phyloP scores from a whole-genome alignment of 1,140 invertebrate species.

The Hydropsyche tenuis region DNA sequence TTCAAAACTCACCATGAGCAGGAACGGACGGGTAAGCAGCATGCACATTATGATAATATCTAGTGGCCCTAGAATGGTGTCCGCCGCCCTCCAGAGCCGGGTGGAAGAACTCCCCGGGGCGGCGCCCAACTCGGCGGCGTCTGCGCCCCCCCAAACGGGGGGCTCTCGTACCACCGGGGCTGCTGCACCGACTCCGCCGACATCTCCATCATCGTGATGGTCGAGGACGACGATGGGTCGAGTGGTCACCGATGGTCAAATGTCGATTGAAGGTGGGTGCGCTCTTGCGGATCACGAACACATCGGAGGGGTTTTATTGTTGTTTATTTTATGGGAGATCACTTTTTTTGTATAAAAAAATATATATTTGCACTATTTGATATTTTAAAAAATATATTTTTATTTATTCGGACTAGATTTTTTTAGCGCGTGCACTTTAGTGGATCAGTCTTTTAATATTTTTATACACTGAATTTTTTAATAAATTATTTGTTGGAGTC shows the following conservation, averaged over 20 bases:
- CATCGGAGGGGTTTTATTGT: neutral
- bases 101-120: constrained; percentile 61
- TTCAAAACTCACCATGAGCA: constrained; percentile 57
- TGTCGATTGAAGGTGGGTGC: too few species aligned
- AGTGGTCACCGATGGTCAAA: constrained; percentile 1
- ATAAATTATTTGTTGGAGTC: neutral
- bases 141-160: constrained; percentile 61
- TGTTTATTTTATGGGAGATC: neutral
- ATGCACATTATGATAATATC: constrained; percentile 63
- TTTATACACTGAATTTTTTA: constrained; percentile 1
- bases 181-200: constrained; percentile 55
- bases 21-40: constrained; percentile 61
- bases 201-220: constrained; percentile 59
- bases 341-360: constrained; percentile 5
- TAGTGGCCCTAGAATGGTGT: constrained; percentile 58
- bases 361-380: constrained; percentile 4
- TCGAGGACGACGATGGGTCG: neutral
- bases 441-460: constrained; percentile 7
- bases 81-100: constrained; percentile 59
- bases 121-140: constrained; percentile 53
- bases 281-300: neutral
- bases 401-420: constrained; percentile 16
- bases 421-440: neutral
- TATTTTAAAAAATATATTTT: neutral
- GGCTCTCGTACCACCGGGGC: constrained; percentile 62